These are phyloP conservation scores for Scaptomyza tumidula DNA, from an alignment of 2,888 invertebrate genomes.

Conservation along the genomic window DNA sequence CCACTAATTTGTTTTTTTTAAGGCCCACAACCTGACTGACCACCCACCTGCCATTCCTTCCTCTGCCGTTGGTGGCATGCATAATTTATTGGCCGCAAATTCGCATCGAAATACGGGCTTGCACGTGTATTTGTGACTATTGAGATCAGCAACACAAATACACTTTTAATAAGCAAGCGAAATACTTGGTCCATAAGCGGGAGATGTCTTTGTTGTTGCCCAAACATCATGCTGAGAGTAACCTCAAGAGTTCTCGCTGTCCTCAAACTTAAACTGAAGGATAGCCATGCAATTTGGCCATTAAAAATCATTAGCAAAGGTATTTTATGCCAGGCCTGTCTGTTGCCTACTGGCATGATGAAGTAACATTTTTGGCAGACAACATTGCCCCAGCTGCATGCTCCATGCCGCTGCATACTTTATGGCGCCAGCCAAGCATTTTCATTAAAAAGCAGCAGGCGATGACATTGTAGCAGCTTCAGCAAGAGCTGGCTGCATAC, in stretches of 20 bases:
- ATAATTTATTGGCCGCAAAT: slow-evolving; percentile 74
- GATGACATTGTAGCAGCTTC: slow-evolving; percentile 39
- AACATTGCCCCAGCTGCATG: slow-evolving; percentile 27
- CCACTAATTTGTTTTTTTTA: slow-evolving; percentile 74
- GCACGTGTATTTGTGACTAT: slow-evolving; percentile 36
- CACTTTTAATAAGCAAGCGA: slow-evolving; percentile 53
- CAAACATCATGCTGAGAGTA: neutral
- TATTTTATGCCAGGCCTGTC: slow-evolving; percentile 35
- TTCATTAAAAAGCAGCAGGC: slow-evolving; percentile 57
- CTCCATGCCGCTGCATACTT: slow-evolving; percentile 53
- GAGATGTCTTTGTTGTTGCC: slow-evolving; percentile 1
- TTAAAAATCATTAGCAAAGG: slow-evolving; percentile 76
- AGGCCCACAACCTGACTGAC: slow-evolving; percentile 33
- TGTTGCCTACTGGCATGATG: slow-evolving; percentile 4
- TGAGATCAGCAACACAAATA: slow-evolving; percentile 51
- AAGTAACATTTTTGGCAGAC: slow-evolving; percentile 56
- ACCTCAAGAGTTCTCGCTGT: slow-evolving; percentile 6
- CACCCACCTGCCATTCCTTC: neutral
- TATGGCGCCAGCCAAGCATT: slow-evolving; percentile 59
- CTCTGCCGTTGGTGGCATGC: slow-evolving; percentile 53
- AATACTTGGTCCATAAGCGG: neutral
- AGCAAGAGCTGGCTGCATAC: slow-evolving; percentile 1
- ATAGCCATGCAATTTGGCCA: slow-evolving; percentile 72
- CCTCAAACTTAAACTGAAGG: slow-evolving; percentile 19
- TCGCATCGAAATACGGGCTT: slow-evolving; percentile 51